These are phyloP conservation scores for Platysteira castanea DNA, from an alignment of 2,113 vertebrate species.

Conservation along the genomic window DNA sequence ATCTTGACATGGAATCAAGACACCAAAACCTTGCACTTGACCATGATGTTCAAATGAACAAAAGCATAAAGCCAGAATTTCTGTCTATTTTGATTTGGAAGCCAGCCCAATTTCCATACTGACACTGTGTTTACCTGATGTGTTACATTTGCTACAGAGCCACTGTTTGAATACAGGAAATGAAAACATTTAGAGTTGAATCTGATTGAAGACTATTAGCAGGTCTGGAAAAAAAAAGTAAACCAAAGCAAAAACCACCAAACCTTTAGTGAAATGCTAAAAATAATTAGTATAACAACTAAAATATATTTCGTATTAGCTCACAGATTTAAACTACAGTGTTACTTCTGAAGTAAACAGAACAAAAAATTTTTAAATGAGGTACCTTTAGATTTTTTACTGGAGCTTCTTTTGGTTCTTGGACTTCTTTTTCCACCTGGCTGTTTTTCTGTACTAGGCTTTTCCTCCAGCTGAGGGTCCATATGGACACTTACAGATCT, in stretches of 20 bases:
- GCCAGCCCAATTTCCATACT: background rate
- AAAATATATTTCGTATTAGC: background rate
- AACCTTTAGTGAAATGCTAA: background rate
- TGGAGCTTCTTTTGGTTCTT: constrained; percentile 52
- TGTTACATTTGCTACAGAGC: background rate
- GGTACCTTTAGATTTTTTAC: constrained; percentile 63
- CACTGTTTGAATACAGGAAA: background rate
- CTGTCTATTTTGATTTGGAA: background rate
- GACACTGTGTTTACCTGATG: background rate
- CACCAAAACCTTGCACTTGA: background rate
- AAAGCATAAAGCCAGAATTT: background rate
- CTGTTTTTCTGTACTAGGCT: constrained; percentile 12
- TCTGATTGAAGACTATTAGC: background rate
- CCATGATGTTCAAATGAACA: background rate
- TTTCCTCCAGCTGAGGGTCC: constrained; percentile 45
- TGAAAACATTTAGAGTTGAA: background rate
- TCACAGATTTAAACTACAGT: background rate
- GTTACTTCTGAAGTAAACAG: background rate
- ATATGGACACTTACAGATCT: background rate
- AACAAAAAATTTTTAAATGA: background rate
- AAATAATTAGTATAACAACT: background rate
- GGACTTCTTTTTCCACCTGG: constrained; percentile 55
- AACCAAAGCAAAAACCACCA: background rate
- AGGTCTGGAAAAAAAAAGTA: background rate
- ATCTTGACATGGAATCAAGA: background rate